Evolutionary conservation across 2,888 invertebrate species (phyloP).

Genomic region (Eilema griseolum): DNA sequence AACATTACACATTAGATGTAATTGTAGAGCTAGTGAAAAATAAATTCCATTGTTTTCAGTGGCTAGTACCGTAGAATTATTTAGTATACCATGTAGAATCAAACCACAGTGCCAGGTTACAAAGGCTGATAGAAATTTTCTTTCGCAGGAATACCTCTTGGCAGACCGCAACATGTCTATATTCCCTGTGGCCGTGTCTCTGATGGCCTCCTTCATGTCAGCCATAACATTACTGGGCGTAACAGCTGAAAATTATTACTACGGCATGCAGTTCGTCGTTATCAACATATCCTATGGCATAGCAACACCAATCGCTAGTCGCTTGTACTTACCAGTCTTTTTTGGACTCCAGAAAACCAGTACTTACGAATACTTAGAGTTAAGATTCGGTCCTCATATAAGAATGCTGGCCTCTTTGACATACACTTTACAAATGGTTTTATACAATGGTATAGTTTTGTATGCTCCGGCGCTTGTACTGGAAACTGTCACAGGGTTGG

Average conservation of each 20-base stretch:
- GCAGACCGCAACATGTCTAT: conserved; percentile 94
- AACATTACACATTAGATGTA: too few species aligned
- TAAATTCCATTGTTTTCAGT: too few species aligned
- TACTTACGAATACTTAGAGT: conserved; percentile 97
- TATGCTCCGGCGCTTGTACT: conserved; percentile 97
- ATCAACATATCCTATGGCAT: conserved; percentile 92
- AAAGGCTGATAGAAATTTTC: conserved; percentile 1
- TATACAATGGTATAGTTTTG: conserved; percentile 96
- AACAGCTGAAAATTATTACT: conserved; percentile 94
- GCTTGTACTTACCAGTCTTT: conserved; percentile 94
- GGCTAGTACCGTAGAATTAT: too few species aligned
- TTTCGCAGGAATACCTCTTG: conserved; percentile 92
- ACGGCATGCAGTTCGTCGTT: conserved; percentile 92
- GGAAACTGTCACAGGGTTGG: conserved; percentile 94
- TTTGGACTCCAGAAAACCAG: conserved; percentile 94
- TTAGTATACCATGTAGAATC: too few species aligned
- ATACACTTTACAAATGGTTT: conserved; percentile 95
- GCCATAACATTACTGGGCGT: conserved; percentile 96
- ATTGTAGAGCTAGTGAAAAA: too few species aligned
- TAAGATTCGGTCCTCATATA: conserved; percentile 92
- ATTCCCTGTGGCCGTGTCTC: conserved; percentile 93
- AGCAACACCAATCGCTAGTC: conserved; percentile 92
- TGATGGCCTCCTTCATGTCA: conserved; percentile 98
- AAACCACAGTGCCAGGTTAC: too few species aligned
- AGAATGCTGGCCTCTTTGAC: conserved; percentile 93